A percentile compares a stretch with the other conserved stretches of the same genome.
phyloP scores from a whole-genome alignment of 2,797 vertebrate genomes.

The Vipera ursinii region DNA sequence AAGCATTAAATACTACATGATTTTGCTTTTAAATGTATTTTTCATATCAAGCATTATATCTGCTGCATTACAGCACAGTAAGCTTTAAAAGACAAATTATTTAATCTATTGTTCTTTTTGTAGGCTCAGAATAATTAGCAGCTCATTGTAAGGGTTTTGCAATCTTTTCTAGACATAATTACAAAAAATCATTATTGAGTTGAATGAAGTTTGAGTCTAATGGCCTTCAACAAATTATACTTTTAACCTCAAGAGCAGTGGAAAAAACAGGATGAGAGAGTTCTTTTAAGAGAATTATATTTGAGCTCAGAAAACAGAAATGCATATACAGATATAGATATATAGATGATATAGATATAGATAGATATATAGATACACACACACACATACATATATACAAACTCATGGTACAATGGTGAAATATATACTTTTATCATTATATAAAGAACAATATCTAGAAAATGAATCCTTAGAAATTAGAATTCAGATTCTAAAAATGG shows the following conservation, averaged over 20 bases:
- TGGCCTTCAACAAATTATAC: constrained; percentile 36
- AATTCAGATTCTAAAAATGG: constrained; percentile 31
- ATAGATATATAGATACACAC: too few relatives aligned
- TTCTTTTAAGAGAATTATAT: constrained; percentile 15
- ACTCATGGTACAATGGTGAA: background rate
- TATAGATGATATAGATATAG: too few relatives aligned
- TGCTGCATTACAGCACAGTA: constrained; percentile 10
- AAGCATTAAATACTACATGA: constrained; percentile 44
- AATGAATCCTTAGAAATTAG: constrained; percentile 30
- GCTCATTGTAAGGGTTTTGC: constrained; percentile 31
- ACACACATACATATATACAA: too few relatives aligned
- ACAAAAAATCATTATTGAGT: constrained; percentile 21
- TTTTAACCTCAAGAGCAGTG: constrained; percentile 42
- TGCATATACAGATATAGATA: background rate
- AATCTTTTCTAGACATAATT: constrained; percentile 33
- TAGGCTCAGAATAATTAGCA: constrained; percentile 51
- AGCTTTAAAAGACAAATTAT: constrained; percentile 52
- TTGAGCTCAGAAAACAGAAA: constrained; percentile 10
- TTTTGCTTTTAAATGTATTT: constrained; percentile 50
- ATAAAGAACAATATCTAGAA: constrained; percentile 15
- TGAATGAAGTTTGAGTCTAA: constrained; percentile 31
- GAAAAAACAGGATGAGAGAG: constrained; percentile 13
- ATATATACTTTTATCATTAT: constrained; percentile 10
- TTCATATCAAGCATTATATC: constrained; percentile 33
- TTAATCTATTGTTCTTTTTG: constrained; percentile 49